Evolutionary conservation across 2,113 vertebrate genomes (phyloP).

Genomic region (Vireo altiloquus): DNA sequence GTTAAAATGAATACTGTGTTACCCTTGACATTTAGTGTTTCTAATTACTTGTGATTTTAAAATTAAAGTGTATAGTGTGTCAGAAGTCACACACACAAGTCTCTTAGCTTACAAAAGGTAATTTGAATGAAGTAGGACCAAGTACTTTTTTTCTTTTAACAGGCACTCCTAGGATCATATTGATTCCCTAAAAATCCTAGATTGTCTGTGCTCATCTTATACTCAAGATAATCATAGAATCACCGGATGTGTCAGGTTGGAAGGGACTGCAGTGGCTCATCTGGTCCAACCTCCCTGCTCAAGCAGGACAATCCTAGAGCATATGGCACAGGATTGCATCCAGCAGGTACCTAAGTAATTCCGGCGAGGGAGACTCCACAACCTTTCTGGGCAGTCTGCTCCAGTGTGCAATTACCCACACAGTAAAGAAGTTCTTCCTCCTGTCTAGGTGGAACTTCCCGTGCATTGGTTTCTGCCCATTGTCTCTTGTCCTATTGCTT

Average conservation of each 20-base stretch:
- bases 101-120: background rate
- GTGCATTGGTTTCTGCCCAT: background rate
- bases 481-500: no score
- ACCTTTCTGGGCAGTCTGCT: background rate
- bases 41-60: background rate
- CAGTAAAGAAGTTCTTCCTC: background rate
- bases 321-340: background rate
- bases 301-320: accelerated
- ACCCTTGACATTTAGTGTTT: background rate
- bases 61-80: background rate
- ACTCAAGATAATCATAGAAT: background rate
- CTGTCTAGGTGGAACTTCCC: background rate
- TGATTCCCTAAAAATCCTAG: background rate
- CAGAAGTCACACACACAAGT: background rate
- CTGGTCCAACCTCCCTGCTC: background rate
- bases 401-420: background rate
- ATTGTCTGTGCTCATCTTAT: background rate
- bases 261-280: background rate
- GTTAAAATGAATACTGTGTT: background rate
- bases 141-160: background rate
- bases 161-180: background rate
- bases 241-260: background rate
- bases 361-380: background rate
- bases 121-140: background rate
- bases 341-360: background rate